Evolutionary conservation across 2,888 invertebrate genomes (phyloP).

Genomic region (Cabera pusaria): DNA sequence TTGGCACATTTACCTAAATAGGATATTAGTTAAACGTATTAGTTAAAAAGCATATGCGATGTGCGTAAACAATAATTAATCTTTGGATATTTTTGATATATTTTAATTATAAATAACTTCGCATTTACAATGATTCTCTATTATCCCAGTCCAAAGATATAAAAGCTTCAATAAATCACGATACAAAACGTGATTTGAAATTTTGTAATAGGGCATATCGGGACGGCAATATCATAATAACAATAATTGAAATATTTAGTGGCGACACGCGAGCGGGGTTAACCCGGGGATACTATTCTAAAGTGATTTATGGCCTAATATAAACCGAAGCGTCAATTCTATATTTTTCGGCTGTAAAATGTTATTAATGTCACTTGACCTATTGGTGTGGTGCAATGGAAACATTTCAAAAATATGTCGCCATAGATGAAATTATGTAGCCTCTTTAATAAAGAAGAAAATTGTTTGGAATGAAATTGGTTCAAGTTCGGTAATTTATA

Average conservation of each 20-base stretch:
- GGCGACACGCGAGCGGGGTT: constrained; percentile 59
- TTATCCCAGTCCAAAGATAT: constrained; percentile 27
- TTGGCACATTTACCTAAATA: constrained; percentile 6
- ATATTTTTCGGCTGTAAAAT: constrained; percentile 32
- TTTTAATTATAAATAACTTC: constrained; percentile 7
- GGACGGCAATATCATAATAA: constrained; percentile 57
- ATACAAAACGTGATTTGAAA: constrained; percentile 44
- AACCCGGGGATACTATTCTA: constrained; percentile 44
- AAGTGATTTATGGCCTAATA: constrained; percentile 44
- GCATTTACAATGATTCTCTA: constrained; percentile 13
- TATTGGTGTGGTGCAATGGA: constrained; percentile 25
- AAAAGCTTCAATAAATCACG: constrained; percentile 36
- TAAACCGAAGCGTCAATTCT: constrained; percentile 30
- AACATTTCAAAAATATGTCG: constrained; percentile 16
- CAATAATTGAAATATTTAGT: constrained; percentile 71
- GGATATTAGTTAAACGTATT: too few relatives aligned
- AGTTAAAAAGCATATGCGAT: too few relatives aligned
- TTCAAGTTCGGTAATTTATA: too few relatives aligned
- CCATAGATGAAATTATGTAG: constrained; percentile 14
- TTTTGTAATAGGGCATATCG: constrained; percentile 45
- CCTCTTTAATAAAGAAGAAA: neutral
- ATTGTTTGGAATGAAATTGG: neutral
- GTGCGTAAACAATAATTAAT: too few relatives aligned
- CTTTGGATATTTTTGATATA: neutral
- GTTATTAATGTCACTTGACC: constrained; percentile 31